Percentiles rank a stretch among this genome's conserved stretches.
Evolutionary conservation across 2,113 vertebrate species (phyloP).

Genomic region (Callionymus lyra): DNA sequence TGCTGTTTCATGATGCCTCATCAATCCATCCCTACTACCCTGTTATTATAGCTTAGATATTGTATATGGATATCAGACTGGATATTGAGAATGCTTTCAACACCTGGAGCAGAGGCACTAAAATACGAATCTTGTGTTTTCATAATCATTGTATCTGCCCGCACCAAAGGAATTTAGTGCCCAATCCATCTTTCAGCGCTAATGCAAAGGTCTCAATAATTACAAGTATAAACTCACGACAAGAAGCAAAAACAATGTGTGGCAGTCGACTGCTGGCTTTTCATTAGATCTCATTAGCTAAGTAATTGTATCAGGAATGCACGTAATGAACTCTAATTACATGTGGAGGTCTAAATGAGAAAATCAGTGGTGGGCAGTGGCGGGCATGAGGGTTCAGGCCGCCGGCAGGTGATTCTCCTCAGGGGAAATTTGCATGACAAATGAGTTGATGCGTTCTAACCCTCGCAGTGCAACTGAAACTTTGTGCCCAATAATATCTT

Average conservation of each 20-base stretch:
- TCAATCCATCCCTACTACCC: no score
- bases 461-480: conserved; percentile 1
- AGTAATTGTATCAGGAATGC: conserved; percentile 59
- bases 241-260: conserved; percentile 31
- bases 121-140: conserved; percentile 1
- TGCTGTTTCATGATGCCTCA: no score
- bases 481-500: no score
- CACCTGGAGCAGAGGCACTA: no score
- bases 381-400: conserved; percentile 33
- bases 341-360: conserved; percentile 53
- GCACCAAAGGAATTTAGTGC: no score
- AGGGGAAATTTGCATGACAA: conserved; percentile 42
- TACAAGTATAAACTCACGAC: conserved; percentile 20
- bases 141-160: no score
- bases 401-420: conserved; percentile 41
- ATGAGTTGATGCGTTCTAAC: conserved; percentile 32
- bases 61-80: no score
- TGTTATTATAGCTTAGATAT: no score
- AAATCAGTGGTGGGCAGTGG: conserved; percentile 42
- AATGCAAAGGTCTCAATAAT: conserved; percentile 25
- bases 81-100: no score
- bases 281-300: conserved; percentile 55
- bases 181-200: conserved; percentile 2
- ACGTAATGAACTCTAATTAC: conserved; percentile 62
- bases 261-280: conserved; percentile 40